These are phyloP conservation scores for Aspidiotus destructor DNA, from an alignment of 2,888 invertebrate genomes.

Conservation along the genomic window DNA sequence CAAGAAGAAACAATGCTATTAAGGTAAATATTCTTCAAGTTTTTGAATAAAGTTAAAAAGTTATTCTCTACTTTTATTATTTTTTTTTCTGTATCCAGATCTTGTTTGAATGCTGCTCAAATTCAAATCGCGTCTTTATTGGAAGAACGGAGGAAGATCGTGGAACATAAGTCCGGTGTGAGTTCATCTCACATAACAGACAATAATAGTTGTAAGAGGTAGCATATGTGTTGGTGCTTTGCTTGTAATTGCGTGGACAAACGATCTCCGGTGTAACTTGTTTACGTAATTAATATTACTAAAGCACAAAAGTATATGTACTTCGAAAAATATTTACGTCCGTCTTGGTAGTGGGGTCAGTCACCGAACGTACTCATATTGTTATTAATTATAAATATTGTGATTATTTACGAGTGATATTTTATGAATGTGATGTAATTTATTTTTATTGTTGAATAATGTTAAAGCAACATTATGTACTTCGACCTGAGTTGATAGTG, in stretches of 20 bases:
- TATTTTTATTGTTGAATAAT: conserved; percentile 5
- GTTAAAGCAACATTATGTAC: neutral
- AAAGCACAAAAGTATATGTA: conserved; percentile 14
- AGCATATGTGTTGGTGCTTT: conserved; percentile 51
- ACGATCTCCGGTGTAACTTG: conserved; percentile 35
- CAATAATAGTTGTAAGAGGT: conserved; percentile 40
- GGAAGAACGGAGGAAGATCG: conserved; percentile 61
- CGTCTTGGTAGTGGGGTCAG: too few species aligned
- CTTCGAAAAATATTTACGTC: conserved; percentile 21
- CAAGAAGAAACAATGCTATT: conserved; percentile 54
- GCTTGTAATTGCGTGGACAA: conserved; percentile 43
- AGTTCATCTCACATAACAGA: conserved; percentile 47
- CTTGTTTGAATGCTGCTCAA: conserved; percentile 54
- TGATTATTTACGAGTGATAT: conserved; percentile 30
- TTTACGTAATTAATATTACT: conserved; percentile 23
- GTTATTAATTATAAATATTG: conserved; percentile 24
- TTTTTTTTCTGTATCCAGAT: conserved; percentile 36
- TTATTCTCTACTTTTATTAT: conserved; percentile 2
- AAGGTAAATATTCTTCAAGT: conserved; percentile 41
- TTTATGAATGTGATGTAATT: conserved; percentile 26
- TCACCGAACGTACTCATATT: too few species aligned
- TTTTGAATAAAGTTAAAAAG: neutral
- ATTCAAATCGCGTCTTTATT: conserved; percentile 61
- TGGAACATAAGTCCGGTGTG: conserved; percentile 58
- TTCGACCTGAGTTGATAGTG: too few species aligned